Percentiles rank a stretch among this genome's conserved stretches.
phyloP scores from a whole-genome alignment of 2,113 vertebrate genomes.

The Pao palembangensis region DNA sequence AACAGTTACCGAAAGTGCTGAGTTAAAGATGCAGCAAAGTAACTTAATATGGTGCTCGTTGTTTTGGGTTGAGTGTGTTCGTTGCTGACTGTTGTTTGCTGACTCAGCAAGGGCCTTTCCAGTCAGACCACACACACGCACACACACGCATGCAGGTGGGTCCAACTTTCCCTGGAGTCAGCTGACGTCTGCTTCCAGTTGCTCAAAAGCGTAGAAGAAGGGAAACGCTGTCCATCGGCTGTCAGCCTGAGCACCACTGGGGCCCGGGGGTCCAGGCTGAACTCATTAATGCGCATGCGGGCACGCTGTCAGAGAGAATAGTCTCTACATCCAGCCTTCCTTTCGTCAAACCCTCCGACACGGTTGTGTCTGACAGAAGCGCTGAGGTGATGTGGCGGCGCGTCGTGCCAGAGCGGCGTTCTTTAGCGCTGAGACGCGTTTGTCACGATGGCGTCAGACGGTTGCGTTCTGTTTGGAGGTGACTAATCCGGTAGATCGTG shows the following conservation, averaged over 20 bases:
- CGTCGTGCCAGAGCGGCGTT: too few species aligned
- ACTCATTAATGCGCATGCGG: too few species aligned
- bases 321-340: too few species aligned
- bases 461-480: neutral
- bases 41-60: neutral
- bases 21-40: too few species aligned
- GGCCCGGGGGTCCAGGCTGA: neutral
- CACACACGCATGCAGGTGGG: neutral
- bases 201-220: constrained; percentile 19
- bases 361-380: too few species aligned
- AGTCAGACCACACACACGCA: neutral
- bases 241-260: constrained; percentile 14
- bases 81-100: constrained; percentile 1
- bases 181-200: constrained; percentile 23
- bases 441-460: too few species aligned
- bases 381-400: too few species aligned
- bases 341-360: too few species aligned
- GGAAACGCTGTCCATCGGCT: constrained; percentile 20
- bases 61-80: neutral
- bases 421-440: too few species aligned
- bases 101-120: constrained; percentile 15
- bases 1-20: too few species aligned
- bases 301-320: too few species aligned
- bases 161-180: too few species aligned
- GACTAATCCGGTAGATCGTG: constrained; percentile 30